A percentile compares a stretch with the other conserved stretches of the same genome.
phyloP scores from a whole-genome alignment of 2,797 vertebrate genomes.

The Sitta carolinensis region DNA sequence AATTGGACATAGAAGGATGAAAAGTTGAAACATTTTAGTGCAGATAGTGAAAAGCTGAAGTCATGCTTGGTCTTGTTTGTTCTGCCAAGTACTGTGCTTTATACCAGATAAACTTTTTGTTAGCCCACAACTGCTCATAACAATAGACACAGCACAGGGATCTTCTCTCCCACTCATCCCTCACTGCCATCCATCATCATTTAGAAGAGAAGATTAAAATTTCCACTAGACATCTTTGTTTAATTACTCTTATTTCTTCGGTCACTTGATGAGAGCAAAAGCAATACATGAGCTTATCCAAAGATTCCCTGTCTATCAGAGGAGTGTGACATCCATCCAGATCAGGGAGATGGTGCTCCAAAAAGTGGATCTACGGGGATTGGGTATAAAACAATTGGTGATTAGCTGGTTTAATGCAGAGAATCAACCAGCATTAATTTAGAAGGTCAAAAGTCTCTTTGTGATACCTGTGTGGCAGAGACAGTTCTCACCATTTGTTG shows the following conservation, averaged over 20 bases:
- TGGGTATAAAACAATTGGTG: neutral
- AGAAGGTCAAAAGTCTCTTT: neutral
- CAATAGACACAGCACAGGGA: neutral
- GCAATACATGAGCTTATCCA: fast-evolving
- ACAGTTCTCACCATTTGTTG: neutral
- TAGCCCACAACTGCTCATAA: neutral
- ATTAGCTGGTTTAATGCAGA: neutral
- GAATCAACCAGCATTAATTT: neutral
- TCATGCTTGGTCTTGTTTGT: neutral
- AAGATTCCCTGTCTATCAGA: neutral
- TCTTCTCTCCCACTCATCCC: neutral
- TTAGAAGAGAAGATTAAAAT: slow-evolving; percentile 3
- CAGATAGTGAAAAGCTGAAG: neutral
- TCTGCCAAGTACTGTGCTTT: neutral
- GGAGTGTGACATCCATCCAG: neutral
- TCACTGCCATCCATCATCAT: slow-evolving; percentile 10
- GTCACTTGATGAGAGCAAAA: neutral
- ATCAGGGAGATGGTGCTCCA: fast-evolving
- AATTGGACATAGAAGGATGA: neutral
- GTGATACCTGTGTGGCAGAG: neutral
- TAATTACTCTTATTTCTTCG: slow-evolving; percentile 14
- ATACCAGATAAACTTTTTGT: neutral
- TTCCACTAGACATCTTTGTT: slow-evolving; percentile 6
- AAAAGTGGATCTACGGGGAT: fast-evolving
- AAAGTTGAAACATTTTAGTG: neutral